Percentiles rank a stretch among this genome's conserved stretches.
Conservation (phyloP, 2,797 vertebrate species). For the Enteromius unitaeniatus region DNA sequence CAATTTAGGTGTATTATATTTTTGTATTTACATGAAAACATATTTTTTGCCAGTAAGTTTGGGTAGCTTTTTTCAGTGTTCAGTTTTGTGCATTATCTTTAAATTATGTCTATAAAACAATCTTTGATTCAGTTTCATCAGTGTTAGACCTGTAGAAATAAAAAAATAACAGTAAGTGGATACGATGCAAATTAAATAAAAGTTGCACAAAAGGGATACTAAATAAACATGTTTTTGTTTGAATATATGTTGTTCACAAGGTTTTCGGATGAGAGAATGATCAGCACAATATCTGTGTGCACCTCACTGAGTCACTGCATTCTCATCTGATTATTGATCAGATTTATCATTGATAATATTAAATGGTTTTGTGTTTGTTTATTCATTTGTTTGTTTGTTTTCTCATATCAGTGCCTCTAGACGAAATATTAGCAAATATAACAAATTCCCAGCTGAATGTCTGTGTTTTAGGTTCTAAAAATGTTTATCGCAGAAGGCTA, state of each 20-base stretch:
- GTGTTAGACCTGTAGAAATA: background rate
- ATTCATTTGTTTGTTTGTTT: background rate
- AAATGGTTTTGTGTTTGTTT: background rate
- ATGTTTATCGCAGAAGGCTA: background rate
- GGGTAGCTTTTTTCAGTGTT: background rate
- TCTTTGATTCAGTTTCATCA: background rate
- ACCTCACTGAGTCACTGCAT: background rate
- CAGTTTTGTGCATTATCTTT: background rate
- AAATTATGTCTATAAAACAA: background rate
- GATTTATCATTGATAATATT: background rate
- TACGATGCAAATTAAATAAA: slow-evolving; percentile 7
- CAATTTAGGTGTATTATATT: background rate
- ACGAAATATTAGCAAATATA: background rate
- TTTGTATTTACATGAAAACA: background rate
- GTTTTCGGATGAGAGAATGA: background rate
- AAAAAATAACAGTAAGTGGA: background rate
- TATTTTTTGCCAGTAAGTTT: background rate
- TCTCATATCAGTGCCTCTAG: background rate
- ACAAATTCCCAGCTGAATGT: background rate
- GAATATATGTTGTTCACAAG: background rate
- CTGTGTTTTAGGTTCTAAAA: background rate
- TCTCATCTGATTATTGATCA: background rate
- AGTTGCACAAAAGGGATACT: background rate
- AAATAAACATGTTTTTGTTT: background rate
- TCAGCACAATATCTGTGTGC: background rate